phyloP scores from a whole-genome alignment of 2,888 invertebrate species.

The Synergus umbraculus region DNA sequence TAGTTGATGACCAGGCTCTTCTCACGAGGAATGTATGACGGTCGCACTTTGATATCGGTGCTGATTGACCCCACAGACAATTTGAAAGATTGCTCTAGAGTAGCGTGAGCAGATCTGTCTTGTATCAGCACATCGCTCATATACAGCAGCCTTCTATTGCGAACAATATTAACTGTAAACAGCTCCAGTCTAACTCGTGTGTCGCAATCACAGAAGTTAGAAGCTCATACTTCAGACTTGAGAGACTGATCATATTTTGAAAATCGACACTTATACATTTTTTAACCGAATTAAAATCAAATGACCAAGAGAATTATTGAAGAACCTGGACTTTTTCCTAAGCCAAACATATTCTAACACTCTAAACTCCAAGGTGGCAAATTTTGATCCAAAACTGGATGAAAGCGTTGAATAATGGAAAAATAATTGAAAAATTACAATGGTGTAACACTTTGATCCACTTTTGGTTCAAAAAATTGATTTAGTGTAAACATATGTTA shows the following conservation, averaged over 20 bases:
- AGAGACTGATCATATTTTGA: not conserved
- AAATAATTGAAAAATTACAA: too few relatives aligned
- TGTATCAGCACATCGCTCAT: constrained; percentile 30
- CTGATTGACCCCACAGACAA: constrained; percentile 55
- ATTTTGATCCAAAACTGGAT: too few relatives aligned
- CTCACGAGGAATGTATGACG: constrained; percentile 47
- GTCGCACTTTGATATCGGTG: constrained; percentile 54
- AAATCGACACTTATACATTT: not conserved
- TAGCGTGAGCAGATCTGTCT: constrained; percentile 38
- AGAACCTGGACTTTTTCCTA: too few relatives aligned
- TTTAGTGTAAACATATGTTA: too few relatives aligned
- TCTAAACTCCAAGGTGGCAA: too few relatives aligned
- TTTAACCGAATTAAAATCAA: not conserved
- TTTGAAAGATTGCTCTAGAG: constrained; percentile 50
- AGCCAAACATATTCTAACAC: too few relatives aligned
- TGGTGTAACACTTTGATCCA: too few relatives aligned
- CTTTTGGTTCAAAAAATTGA: too few relatives aligned
- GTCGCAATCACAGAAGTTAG: not conserved
- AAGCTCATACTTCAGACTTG: not conserved
- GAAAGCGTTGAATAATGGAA: too few relatives aligned
- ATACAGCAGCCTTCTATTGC: constrained; percentile 33
- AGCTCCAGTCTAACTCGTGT: constrained; percentile 9
- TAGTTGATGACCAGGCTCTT: constrained; percentile 45
- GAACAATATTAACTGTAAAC: constrained; percentile 28
- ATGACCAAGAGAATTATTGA: too few relatives aligned